Evolutionary conservation across 1,140 invertebrate species (phyloP).

Genomic region (Platyscapa corneri): DNA sequence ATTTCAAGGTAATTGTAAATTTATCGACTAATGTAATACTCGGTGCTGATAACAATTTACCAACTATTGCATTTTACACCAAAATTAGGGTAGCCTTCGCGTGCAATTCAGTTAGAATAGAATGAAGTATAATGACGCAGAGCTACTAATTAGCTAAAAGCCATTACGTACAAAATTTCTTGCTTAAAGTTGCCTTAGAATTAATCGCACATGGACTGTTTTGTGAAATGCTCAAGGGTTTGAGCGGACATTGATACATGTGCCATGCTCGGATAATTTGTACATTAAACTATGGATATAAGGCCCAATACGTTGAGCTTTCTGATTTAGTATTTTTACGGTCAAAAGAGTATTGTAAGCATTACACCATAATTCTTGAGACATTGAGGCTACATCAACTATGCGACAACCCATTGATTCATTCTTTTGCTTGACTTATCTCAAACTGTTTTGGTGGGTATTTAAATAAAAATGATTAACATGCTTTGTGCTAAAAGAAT

Average conservation of each 20-base stretch:
- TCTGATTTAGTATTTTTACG: constrained; percentile 4
- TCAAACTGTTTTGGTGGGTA: background rate
- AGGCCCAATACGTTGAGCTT: background rate
- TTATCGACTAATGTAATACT: no score
- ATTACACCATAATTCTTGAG: background rate
- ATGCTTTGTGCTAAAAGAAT: background rate
- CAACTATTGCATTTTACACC: no score
- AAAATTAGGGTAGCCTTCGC: no score
- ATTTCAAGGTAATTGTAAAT: no score
- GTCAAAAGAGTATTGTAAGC: background rate
- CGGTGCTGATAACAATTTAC: no score
- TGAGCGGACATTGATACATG: background rate
- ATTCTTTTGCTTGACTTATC: background rate
- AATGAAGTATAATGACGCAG: no score
- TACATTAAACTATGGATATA: background rate
- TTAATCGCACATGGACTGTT: no score
- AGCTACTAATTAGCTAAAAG: no score
- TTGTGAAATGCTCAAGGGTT: no score
- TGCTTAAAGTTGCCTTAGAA: no score
- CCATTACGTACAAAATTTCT: no score
- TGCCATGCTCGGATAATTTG: background rate
- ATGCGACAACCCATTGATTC: background rate
- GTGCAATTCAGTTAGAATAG: no score
- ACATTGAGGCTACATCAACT: background rate
- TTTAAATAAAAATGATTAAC: constrained; percentile 3